phyloP scores from a whole-genome alignment of 2,113 vertebrate species.

The Scytalopus superciliaris region DNA sequence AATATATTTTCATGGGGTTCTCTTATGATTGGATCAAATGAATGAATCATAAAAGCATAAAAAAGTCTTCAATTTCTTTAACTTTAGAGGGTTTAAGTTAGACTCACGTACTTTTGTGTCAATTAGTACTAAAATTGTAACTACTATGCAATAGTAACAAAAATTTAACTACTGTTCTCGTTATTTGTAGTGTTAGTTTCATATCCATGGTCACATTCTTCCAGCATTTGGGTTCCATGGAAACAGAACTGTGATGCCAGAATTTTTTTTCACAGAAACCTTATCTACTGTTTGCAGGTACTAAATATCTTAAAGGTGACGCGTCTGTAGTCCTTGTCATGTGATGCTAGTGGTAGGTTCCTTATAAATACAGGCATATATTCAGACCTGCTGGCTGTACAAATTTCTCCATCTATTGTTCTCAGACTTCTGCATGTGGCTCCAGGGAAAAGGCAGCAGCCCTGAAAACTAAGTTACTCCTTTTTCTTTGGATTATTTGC shows the following conservation, averaged over 20 bases:
- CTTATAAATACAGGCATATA: neutral
- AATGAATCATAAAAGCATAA: neutral
- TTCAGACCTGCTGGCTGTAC: neutral
- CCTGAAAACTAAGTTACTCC: neutral
- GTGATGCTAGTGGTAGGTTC: neutral
- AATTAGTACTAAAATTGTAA: neutral
- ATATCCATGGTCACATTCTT: neutral
- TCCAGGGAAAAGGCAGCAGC: neutral
- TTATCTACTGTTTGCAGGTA: neutral
- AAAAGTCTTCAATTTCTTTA: neutral
- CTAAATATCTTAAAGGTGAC: neutral
- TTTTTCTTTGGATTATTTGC: neutral
- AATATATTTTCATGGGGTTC: too few species aligned
- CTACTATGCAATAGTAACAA: neutral
- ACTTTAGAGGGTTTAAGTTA: neutral
- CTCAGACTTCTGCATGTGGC: neutral
- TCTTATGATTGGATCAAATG: neutral
- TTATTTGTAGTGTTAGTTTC: neutral
- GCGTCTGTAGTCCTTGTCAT: neutral
- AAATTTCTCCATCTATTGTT: neutral
- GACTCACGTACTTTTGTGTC: neutral
- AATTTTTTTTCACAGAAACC: neutral
- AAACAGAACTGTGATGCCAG: neutral
- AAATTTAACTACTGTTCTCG: neutral
- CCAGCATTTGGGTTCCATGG: neutral